These are phyloP conservation scores for Trichopria drosophilae DNA, from an alignment of 2,888 invertebrate genomes.

Conservation along the genomic window DNA sequence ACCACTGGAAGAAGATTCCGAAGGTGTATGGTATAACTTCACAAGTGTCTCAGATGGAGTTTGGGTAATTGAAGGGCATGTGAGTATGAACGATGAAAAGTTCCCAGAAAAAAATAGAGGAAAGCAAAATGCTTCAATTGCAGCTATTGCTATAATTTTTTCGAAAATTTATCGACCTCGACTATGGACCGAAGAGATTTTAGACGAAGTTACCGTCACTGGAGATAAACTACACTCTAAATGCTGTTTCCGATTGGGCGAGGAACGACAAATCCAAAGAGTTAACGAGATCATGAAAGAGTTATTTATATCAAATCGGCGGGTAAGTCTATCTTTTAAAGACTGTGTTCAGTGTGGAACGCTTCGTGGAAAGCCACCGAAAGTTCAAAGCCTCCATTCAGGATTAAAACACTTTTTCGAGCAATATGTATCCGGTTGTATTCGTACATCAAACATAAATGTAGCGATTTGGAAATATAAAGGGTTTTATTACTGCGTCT, in stretches of 20 bases:
- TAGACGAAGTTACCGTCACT: slow-evolving; percentile 47
- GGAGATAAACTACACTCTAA: slow-evolving; percentile 49
- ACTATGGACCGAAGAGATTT: slow-evolving; percentile 42
- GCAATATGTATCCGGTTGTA: slow-evolving; percentile 39
- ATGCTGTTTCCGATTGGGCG: slow-evolving; percentile 41
- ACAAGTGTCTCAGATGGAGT: slow-evolving; percentile 41
- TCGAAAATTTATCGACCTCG: slow-evolving; percentile 48
- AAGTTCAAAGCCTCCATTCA: slow-evolving; percentile 39
- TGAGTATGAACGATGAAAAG: slow-evolving; percentile 37
- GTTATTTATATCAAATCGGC: slow-evolving; percentile 48
- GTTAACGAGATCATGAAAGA: slow-evolving; percentile 49
- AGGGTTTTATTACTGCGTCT: slow-evolving; percentile 42
- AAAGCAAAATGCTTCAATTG: slow-evolving; percentile 46
- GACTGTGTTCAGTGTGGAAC: slow-evolving; percentile 51
- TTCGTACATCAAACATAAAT: slow-evolving; percentile 37
- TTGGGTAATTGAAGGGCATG: slow-evolving; percentile 44
- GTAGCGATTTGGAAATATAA: slow-evolving; percentile 45
- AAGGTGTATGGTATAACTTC: slow-evolving; percentile 47
- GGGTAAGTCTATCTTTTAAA: slow-evolving; percentile 46
- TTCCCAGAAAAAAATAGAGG: slow-evolving; percentile 38
- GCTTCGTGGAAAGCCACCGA: slow-evolving; percentile 36
- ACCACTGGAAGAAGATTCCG: slow-evolving; percentile 35
- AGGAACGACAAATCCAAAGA: slow-evolving; percentile 25
- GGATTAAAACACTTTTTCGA: slow-evolving; percentile 47
- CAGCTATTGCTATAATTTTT: slow-evolving; percentile 48